Evolutionary conservation across 2,888 invertebrate species (phyloP).

Genomic region (Bombyx huttoni): DNA sequence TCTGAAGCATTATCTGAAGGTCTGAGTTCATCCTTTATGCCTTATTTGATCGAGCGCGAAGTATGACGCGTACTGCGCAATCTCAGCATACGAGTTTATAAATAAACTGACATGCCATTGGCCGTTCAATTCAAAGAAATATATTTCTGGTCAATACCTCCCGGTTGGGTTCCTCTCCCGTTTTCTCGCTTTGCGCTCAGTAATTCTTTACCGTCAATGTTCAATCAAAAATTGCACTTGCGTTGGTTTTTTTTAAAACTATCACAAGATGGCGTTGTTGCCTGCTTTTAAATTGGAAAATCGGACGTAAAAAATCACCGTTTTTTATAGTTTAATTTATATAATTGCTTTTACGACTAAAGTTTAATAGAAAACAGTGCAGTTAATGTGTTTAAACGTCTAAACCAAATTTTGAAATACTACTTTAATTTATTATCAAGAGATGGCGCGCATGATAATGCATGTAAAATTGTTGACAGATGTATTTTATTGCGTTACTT

Average conservation of each 20-base stretch:
- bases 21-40: constrained; percentile 8
- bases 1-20: background rate
- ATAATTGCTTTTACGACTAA: no score
- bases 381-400: no score
- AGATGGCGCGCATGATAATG: background rate
- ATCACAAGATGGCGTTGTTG: constrained; percentile 13
- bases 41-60: constrained; percentile 7
- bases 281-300: no score
- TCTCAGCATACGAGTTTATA: constrained; percentile 13
- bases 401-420: no score
- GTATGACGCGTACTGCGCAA: constrained; percentile 8
- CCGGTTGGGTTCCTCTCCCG: background rate
- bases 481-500: background rate
- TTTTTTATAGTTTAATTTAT: no score
- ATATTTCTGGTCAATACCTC: constrained; percentile 15
- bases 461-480: background rate
- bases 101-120: constrained; percentile 20
- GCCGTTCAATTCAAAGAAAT: constrained; percentile 13
- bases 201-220: background rate
- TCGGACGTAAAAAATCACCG: no score
- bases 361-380: no score
- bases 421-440: background rate
- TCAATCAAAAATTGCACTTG: background rate
- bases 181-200: background rate
- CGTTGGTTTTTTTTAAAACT: background rate